Evolutionary conservation across 2,797 vertebrate species (phyloP), one percentile per base, ranked within the genome.

Genomic region (Poeciliopsis presidionis): DNA sequence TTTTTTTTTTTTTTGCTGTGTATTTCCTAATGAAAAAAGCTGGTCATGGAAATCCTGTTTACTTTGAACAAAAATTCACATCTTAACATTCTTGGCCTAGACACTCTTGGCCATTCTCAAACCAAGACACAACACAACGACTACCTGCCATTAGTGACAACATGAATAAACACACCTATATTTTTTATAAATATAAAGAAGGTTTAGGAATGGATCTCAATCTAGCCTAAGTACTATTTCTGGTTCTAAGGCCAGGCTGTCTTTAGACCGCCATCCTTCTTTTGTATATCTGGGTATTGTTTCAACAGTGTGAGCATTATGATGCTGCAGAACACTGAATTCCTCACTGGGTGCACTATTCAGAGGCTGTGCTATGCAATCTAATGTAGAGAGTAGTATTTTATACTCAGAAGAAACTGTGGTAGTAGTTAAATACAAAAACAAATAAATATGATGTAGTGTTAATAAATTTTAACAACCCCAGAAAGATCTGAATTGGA

Each of bases 21-120:
- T 63, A 65, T 85, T 73, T 83, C 72, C 73, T 41, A 74, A 79
- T 81, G 74, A 87, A 74, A 92, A 87, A 84, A 90, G 87, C 59
- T 72, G 76, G 72, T 81, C 65, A 76, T 84, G 85, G 73, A 81
- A 86, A 92, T 88, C 87, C 77, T 85, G 91, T 93, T 90, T 89
- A 89, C 79, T 85, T 87, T 88, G 81, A 89, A 82, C 78, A 57
- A 88, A 69, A 46, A 83, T 88, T 87, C 83, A 81, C 85, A 81
- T 90, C 77, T 90, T 88, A 80, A 86, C 85, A 79, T 88, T 83
- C 78, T 79, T 84, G 74, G 71, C 76, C 77, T 85, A 46, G 87
- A 87, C 80, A 46, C 13, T 14, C 13, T 46, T 46, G 45, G 45
- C 13, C 45, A 14, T 4, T 14, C 84, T 90, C 85, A 82, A 80